Conservation (phyloP, 2,797 vertebrate genomes). For the Chaetophractus vellerosus region DNA sequence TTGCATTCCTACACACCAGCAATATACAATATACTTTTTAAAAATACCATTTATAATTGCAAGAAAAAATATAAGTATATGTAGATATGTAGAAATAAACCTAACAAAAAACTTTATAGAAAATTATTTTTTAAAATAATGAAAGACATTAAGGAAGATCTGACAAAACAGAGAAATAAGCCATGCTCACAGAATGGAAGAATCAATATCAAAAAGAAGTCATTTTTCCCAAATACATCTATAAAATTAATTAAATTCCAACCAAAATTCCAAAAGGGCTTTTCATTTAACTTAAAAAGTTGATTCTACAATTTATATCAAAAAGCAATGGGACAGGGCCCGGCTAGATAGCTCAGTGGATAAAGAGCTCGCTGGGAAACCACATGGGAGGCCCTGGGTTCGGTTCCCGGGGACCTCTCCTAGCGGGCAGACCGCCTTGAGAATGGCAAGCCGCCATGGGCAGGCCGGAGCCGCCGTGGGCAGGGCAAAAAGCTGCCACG, state of each 20-base stretch:
- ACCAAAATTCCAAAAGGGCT: neutral
- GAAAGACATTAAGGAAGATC: neutral
- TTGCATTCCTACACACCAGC: neutral
- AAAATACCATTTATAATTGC: neutral
- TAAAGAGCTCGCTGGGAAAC: no score
- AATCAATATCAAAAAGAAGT: neutral
- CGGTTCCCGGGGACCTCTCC: no score
- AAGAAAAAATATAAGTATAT: neutral
- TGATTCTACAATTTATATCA: conserved; percentile 14
- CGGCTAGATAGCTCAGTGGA: no score
- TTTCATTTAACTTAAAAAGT: conserved; percentile 27
- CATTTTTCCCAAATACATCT: conserved; percentile 19
- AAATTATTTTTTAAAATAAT: conserved; percentile 7
- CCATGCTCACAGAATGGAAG: neutral
- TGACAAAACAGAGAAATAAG: neutral
- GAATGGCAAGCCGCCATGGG: no score
- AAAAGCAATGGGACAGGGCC: neutral
- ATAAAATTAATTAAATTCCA: conserved; percentile 27
- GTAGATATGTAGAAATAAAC: conserved; percentile 13
- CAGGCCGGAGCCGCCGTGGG: no score
- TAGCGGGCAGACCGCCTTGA: no score
- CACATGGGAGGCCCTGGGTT: no score
- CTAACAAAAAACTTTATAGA: neutral
- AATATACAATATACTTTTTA: neutral
- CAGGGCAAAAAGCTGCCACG: no score